Evolutionary conservation across 2,888 invertebrate species (phyloP).

Genomic region (Laspeyria flexula): DNA sequence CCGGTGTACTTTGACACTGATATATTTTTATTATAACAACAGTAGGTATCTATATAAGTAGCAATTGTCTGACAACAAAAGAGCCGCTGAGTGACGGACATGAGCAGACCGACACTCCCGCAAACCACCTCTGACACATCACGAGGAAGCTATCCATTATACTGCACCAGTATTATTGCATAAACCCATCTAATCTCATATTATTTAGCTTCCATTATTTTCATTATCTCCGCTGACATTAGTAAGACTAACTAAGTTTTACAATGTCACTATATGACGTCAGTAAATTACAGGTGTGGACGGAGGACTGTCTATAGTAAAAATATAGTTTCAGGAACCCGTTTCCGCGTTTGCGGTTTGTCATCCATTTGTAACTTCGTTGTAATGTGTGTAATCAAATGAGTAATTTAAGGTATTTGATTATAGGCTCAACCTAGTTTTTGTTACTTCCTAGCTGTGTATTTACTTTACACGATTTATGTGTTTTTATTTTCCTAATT

Average conservation of each 20-base stretch:
- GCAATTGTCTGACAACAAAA: conserved; percentile 54
- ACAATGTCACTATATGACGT: conserved; percentile 77
- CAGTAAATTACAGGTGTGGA: conserved; percentile 77
- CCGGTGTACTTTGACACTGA: background rate
- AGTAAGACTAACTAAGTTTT: conserved; percentile 74
- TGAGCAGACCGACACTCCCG: conserved; percentile 27
- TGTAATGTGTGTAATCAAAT: conserved; percentile 40
- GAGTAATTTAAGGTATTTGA: conserved; percentile 33
- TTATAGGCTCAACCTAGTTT: conserved; percentile 11
- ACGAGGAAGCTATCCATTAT: conserved; percentile 70
- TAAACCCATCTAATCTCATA: conserved; percentile 82
- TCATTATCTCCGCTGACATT: conserved; percentile 80
- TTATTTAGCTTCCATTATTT: conserved; percentile 83
- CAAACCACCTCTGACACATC: conserved; percentile 50
- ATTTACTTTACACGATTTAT: background rate
- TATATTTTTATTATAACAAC: conserved; percentile 22
- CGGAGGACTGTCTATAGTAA: conserved; percentile 49
- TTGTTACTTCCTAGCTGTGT: background rate
- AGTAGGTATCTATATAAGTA: conserved; percentile 20
- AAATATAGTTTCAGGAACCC: conserved; percentile 62
- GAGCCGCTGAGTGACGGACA: conserved; percentile 33
- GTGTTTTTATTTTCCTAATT: background rate
- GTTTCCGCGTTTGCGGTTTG: conserved; percentile 61
- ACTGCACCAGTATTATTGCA: conserved; percentile 72
- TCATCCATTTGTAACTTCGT: conserved; percentile 44